These are phyloP conservation scores for Tinamus guttatus DNA, from an alignment of 2,113 vertebrate species.

Conservation along the genomic window DNA sequence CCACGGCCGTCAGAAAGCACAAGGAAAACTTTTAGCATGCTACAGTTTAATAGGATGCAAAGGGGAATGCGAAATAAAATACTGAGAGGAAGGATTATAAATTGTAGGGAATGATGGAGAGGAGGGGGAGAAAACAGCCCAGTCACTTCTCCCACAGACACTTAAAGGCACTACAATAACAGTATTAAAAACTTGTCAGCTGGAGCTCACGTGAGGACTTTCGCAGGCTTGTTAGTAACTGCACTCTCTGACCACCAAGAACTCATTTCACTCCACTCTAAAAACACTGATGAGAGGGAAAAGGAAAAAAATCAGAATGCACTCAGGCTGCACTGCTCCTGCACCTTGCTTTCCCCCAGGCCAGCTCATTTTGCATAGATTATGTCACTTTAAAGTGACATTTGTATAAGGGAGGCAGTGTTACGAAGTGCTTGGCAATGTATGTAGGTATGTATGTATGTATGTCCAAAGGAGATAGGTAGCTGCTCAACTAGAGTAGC, in stretches of 20 bases:
- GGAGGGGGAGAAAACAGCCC: background rate
- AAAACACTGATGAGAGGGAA: background rate
- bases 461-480: background rate
- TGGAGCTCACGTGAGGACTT: background rate
- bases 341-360: background rate
- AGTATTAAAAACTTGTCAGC: background rate
- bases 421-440: background rate
- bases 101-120: background rate
- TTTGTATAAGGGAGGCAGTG: background rate
- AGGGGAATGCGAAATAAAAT: background rate
- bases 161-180: background rate
- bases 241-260: background rate
- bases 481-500: background rate
- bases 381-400: background rate
- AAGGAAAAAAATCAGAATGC: background rate
- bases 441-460: fast-evolving
- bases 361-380: background rate
- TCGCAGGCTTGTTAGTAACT: background rate
- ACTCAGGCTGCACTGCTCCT: background rate
- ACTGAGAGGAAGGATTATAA: background rate
- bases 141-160: background rate
- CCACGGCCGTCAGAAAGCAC: background rate
- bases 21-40: background rate
- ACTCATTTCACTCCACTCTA: background rate
- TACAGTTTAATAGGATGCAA: background rate